Evolutionary conservation across 2,797 vertebrate genomes (phyloP), one percentile per base, ranked within the genome.

Genomic region (Acrossocheilus fasciatus): DNA sequence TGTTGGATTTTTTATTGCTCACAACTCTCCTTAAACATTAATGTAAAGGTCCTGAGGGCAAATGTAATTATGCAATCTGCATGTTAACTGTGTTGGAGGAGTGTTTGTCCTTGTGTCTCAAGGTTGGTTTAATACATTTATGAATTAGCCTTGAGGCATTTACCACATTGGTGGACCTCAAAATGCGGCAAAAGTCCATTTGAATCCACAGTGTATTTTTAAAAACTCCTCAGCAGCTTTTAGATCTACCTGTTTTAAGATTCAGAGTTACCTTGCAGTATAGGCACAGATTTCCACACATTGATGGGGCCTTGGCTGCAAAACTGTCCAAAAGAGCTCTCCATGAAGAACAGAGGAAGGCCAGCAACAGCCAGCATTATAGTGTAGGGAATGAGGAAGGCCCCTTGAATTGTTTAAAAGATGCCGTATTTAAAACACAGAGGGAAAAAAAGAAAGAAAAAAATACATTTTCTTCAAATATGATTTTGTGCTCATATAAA

Each of bases 281-380:
- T 64, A 3, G 96, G 96, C 52, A 95, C 95, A 1, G 93, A 88
- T 81, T 93, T 94, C 96, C 95, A 96, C 68, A 92, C 54, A 1
- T 95, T 94, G 41, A 95, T 89, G 9, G 95, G 93, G n/a, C 96
- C 95, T 90, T 95, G 95, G 87, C 96, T 96, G 93, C 94, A 94
- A 87, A 96, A 96, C 87, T 96, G 95, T 43, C 95, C 95, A 0
- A 95, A 66, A 9, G 95, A 93, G 17, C 94, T 94, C 87, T 96
- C 96, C 92, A 96, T 86, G 86, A 96, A 94, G 91, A 94, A 96
- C 57, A 96, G 89, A 11, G 96, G 95, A 30, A 96, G 89, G 10
- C 96, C 95, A 80, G 92, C 83, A 54, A 95, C 82, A 68, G 93
- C 86, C 92, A 96, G 41, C 95, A 96, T 96, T 82, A 93, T 57